A percentile compares a stretch with the other conserved stretches of the same genome.
Conservation (phyloP, 1,140 invertebrate genomes). For the Drosophila ficusphila region DNA sequence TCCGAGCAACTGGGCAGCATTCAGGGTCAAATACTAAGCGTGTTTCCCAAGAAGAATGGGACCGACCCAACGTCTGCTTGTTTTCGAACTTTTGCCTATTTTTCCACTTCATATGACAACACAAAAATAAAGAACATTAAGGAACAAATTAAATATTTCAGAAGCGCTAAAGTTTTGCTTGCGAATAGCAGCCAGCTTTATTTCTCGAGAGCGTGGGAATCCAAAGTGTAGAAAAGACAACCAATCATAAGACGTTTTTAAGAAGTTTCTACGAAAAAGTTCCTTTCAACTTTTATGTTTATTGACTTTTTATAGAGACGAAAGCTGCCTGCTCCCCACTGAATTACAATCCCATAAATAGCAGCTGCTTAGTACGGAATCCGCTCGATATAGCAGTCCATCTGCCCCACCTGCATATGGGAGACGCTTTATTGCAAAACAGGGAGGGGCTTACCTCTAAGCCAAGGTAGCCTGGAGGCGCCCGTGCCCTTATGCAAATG, state of each 20-base stretch:
- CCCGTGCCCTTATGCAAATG: constrained; percentile 47
- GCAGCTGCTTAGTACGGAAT: constrained; percentile 38
- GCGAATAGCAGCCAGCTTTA: background rate
- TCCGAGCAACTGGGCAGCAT: constrained; percentile 32
- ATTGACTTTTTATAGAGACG: constrained; percentile 38
- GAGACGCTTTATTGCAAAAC: constrained; percentile 6
- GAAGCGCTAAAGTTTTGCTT: constrained; percentile 6
- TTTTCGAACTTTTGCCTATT: constrained; percentile 32
- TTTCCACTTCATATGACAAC: constrained; percentile 57
- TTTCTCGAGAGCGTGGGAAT: background rate
- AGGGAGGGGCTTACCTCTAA: background rate
- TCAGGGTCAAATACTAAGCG: constrained; percentile 54
- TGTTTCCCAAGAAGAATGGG: constrained; percentile 54
- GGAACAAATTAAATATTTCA: constrained; percentile 17
- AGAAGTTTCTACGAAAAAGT: background rate
- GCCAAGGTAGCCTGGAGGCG: constrained; percentile 13
- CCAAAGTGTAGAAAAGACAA: background rate
- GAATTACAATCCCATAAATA: constrained; percentile 43
- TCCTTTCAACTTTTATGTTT: constrained; percentile 4
- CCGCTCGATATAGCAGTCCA: constrained; percentile 15
- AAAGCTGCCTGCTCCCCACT: constrained; percentile 4
- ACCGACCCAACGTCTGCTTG: constrained; percentile 12
- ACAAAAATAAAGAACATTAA: constrained; percentile 13
- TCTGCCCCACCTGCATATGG: constrained; percentile 33
- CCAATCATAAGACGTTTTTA: background rate